Evolutionary conservation across 2,797 vertebrate species (phyloP).

Genomic region (Tokudaia muenninki): DNA sequence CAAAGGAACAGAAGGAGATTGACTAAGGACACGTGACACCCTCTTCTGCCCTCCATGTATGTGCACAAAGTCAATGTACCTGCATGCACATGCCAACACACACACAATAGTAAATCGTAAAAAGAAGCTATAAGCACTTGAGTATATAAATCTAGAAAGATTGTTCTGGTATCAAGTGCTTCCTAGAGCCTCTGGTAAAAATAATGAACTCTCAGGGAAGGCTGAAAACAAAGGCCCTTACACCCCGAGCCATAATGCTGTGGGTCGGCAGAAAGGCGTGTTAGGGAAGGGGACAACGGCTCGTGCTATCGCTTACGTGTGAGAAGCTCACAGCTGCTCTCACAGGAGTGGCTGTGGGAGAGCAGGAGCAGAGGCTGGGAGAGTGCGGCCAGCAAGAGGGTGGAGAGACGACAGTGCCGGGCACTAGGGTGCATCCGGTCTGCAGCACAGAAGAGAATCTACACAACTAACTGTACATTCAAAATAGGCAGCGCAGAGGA

Average conservation of each 20-base stretch:
- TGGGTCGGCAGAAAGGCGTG: neutral
- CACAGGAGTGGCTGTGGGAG: neutral
- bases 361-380: neutral
- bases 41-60: neutral
- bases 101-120: no score
- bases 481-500: neutral
- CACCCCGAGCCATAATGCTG: neutral
- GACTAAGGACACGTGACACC: no score
- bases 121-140: no score
- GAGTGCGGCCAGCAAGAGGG: no score
- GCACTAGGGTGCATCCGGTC: neutral
- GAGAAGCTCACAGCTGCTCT: neutral
- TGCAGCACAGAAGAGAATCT: neutral
- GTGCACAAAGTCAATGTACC: neutral
- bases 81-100: neutral
- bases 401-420: neutral
- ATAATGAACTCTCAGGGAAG: neutral
- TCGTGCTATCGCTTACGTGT: neutral
- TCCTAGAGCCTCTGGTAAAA: neutral
- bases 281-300: neutral
- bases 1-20: neutral
- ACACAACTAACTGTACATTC: neutral
- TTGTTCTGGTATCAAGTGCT: neutral
- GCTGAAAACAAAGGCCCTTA: neutral
- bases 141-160: no score